These are phyloP conservation scores for Dendrophyllia cribrosa DNA, from an alignment of 64 coral and sea anemone genomes.

Conservation along the genomic window DNA sequence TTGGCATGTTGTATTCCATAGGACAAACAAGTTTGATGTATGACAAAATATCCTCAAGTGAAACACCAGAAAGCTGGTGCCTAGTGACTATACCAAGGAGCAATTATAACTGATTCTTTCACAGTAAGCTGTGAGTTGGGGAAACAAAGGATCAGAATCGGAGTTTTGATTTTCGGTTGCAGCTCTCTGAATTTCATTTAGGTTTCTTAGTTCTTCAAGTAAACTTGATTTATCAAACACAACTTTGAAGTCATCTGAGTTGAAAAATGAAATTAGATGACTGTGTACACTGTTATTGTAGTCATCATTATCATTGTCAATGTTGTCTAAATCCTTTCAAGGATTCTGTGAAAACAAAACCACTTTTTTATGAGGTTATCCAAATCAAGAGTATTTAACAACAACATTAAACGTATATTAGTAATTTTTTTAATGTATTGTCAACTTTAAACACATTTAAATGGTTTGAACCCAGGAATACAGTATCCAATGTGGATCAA, in stretches of 20 bases:
- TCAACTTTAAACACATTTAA: background rate
- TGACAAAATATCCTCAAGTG: conserved; percentile 37
- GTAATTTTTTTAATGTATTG: too few relatives aligned
- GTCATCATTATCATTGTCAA: background rate
- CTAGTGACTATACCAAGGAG: conserved; percentile 21
- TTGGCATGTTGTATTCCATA: background rate
- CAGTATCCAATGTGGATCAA: too few relatives aligned
- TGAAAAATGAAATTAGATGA: background rate
- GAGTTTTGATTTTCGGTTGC: background rate
- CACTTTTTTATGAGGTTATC: too few relatives aligned
- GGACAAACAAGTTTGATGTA: conserved; percentile 28
- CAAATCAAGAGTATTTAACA: too few relatives aligned
- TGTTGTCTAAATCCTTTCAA: background rate
- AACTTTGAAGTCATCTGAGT: background rate
- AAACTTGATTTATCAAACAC: background rate
- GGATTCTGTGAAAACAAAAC: too few relatives aligned
- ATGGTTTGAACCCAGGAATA: too few relatives aligned
- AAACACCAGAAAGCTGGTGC: conserved; percentile 17
- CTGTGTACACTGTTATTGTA: background rate
- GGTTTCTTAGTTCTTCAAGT: conserved; percentile 25
- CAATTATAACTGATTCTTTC: conserved; percentile 25
- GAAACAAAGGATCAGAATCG: conserved; percentile 15
- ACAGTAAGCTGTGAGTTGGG: background rate
- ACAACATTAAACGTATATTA: background rate
- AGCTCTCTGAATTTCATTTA: background rate